Evolutionary conservation across 2,888 invertebrate genomes (phyloP), one percentile per base, ranked within the genome.

Genomic region (Rutpela maculata): DNA sequence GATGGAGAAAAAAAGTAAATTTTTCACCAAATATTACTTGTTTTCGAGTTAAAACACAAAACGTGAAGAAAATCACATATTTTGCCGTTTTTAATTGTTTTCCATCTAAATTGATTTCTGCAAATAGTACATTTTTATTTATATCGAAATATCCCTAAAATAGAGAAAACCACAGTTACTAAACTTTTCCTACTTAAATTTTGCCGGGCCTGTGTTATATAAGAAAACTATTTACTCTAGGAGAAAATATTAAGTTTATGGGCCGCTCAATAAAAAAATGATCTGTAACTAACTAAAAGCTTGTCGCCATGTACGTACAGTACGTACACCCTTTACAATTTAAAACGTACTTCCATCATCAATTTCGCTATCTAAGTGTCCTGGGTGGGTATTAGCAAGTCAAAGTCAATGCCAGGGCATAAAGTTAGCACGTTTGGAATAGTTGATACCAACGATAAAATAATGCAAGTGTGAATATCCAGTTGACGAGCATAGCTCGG

Each of bases 381-480:
- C 66, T 59, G 59, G 69, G 67, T 70, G 72, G 75, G 68, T 74
- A 79, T 79, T 79, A 75, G 77, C 79, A 79, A 79, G 75, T 79
- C 79, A 77, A 79, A 79, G 79, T 75, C 78, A 76, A 63, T 77
- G 71, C 71, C 68, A 76, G 4, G 63, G 60, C 75, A 70, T 75
- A 69, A 66, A 60, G 56, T 70, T 74, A 60, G 81, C 78, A 80
- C 77, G 80, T 78, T 80, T 78, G 67, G 76, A 76, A 80, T 74
- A 66, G 78, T 78, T 75, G 80, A 79, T 81, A 79, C 66, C 62
- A n/a, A 62, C 77, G 81, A 81, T 81, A 81, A 81, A 79, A 75
- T 79, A 75, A 78, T 76, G 74, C 76, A 76, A 81, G 79, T 78
- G 71, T 60, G 74, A 75, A 71, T 62, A 71, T 62, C 60, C 57